Evolutionary conservation across 2,888 invertebrate species (phyloP).

Genomic region (Creontiades dilutus): DNA sequence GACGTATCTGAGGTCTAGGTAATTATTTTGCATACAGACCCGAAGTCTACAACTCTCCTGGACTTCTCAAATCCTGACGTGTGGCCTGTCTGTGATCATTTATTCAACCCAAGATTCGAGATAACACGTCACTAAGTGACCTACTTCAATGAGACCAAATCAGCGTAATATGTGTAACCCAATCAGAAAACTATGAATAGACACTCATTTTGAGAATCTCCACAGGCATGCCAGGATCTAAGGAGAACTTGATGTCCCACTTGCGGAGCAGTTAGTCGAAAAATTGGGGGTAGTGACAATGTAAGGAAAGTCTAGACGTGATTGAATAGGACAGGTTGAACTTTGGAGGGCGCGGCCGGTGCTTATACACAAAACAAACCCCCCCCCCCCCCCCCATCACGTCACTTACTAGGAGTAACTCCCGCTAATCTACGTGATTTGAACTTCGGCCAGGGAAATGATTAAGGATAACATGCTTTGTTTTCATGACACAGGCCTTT

Average conservation of each 20-base stretch:
- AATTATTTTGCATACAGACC: too few species aligned
- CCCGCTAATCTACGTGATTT: not conserved
- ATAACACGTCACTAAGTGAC: conserved; percentile 5
- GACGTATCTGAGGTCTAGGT: too few species aligned
- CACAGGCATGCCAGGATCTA: too few species aligned
- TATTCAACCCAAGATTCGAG: conserved; percentile 1
- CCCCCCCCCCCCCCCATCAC: not conserved
- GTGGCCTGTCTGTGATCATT: not conserved
- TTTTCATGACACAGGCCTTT: not conserved
- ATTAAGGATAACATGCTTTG: not conserved
- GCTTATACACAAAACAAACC: conserved; percentile 53
- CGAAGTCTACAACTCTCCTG: not conserved
- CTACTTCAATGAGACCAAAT: not conserved
- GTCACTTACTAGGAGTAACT: not conserved
- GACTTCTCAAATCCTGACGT: not conserved
- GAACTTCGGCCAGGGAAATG: not conserved
- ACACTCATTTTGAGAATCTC: not conserved
- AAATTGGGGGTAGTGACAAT: too few species aligned
- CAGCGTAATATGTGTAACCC: not conserved
- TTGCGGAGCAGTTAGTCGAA: too few species aligned
- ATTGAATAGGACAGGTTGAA: conserved; percentile 7
- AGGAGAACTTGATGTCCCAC: too few species aligned
- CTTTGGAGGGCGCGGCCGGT: conserved; percentile 67
- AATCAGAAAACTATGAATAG: not conserved
- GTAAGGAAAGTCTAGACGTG: too few species aligned